Percentiles rank a stretch among this genome's conserved stretches.
phyloP scores from a whole-genome alignment of 1,140 invertebrate species.

The Drosophila eugracilis region DNA sequence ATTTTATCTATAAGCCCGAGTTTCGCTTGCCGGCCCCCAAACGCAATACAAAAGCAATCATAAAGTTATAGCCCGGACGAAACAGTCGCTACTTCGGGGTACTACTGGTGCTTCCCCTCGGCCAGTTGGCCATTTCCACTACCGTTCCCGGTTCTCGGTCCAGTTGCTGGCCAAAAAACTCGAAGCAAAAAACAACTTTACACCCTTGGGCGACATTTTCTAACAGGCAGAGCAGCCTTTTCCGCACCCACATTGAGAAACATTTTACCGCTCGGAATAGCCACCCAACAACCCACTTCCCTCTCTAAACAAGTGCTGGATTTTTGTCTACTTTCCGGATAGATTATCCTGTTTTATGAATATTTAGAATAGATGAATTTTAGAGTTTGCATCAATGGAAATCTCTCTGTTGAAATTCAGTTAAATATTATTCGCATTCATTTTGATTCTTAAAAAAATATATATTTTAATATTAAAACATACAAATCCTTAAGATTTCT shows the following conservation, averaged over 20 bases:
- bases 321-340: neutral
- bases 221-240: conserved; percentile 12
- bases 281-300: neutral
- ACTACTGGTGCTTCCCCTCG: neutral
- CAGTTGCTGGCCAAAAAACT: conserved; percentile 4
- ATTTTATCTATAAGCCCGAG: conserved; percentile 42
- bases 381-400: too few relatives aligned
- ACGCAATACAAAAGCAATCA: conserved; percentile 78
- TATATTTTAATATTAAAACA: too few relatives aligned
- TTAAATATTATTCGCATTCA: too few relatives aligned
- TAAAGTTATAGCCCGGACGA: conserved; percentile 66
- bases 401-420: too few relatives aligned
- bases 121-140: neutral
- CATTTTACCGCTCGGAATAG: too few relatives aligned
- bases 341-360: too few relatives aligned
- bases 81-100: conserved; percentile 17
- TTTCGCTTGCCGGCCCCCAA: conserved; percentile 31
- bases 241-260: conserved; percentile 14
- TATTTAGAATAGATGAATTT: too few relatives aligned
- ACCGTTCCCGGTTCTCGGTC: neutral
- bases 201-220: conserved; percentile 56
- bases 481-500: too few relatives aligned
- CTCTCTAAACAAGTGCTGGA: neutral
- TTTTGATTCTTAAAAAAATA: too few relatives aligned
- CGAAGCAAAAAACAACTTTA: conserved; percentile 35